Base-by-base conservation (phyloP, 2,797 vertebrate genomes). In the Spheniscus humboldti region DNA sequence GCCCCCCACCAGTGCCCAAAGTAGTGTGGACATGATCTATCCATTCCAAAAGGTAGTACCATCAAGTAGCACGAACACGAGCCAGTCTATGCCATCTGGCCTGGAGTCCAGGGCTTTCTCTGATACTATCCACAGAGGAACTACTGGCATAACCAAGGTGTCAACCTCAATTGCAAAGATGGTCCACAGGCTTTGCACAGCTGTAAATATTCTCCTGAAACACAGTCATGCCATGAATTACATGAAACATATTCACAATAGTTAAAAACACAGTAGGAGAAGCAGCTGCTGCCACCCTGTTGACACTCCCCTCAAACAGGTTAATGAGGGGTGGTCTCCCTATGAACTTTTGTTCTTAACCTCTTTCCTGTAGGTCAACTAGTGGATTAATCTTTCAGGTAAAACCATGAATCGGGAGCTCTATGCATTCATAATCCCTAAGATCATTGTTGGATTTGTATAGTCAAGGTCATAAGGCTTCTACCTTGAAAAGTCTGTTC, bases 401-500 rank as follows among this genome's bases (percentile, higher is more conserved):
- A 73, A 94, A 93, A 92, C 37, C 11, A 7, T 37, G 45, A 86
- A 75, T 50, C 50, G 39, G 24, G 55, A 95, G 23, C 18, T 81
- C 78, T 84, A 39, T 11, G 57, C 9, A 39, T 77, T 84, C 74
- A 39, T 80, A 96, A 93, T 90, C 85, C 74, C 68, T 16, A 82
- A 92, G 39, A 56, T 71, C 50, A 76, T 35, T 3, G 3, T 1
- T 92, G 64, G 66, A 90, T 94, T 79, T 88, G 63, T 55, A 63
- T 7, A 88, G 71, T 78, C 64, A 96, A 97, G 86, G 93, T 94
- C 93, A 93, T 35, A 89, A 77, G 25, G 60, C 63, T 77, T 88
- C 63, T 78, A 86, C 67, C 57, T 67, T 62, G 37, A 75, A 86
- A 90, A 77, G 27, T 71, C 88, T 93, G 66, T 68, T 81, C 96